Percentiles rank a stretch among this genome's conserved stretches.
phyloP scores from a whole-genome alignment of 2,888 invertebrate species.

The Taenaris catops region DNA sequence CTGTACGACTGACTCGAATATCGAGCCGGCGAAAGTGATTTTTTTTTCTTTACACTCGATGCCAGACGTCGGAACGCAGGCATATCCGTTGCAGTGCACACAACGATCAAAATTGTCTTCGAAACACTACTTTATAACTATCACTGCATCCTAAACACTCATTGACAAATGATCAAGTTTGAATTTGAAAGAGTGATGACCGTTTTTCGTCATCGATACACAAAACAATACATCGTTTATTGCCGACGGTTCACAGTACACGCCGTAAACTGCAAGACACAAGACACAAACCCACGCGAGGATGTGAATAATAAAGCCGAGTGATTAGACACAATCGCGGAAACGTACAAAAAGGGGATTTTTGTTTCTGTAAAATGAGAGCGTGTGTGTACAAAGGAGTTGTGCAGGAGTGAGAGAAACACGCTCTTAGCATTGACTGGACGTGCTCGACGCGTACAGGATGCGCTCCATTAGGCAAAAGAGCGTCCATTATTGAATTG shows the following conservation, averaged over 20 bases:
- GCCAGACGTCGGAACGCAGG: constrained; percentile 64
- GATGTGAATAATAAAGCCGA: constrained; percentile 39
- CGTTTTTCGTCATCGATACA: constrained; percentile 37
- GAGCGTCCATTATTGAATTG: constrained; percentile 76
- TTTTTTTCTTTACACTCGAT: constrained; percentile 74
- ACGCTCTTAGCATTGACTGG: constrained; percentile 70
- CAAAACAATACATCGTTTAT: constrained; percentile 40
- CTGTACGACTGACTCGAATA: constrained; percentile 46
- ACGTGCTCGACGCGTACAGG: constrained; percentile 62
- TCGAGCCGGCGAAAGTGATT: constrained; percentile 48
- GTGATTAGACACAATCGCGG: constrained; percentile 29
- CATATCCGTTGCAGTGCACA: constrained; percentile 64
- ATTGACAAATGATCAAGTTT: no score
- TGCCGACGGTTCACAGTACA: no score
- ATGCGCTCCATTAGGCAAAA: constrained; percentile 70
- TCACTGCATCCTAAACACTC: constrained; percentile 60
- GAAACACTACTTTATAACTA: constrained; percentile 35
- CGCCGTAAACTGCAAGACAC: constrained; percentile 7
- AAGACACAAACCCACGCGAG: constrained; percentile 48
- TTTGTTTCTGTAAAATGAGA: constrained; percentile 27
- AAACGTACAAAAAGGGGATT: constrained; percentile 26
- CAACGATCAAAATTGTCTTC: constrained; percentile 36
- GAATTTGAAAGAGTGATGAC: constrained; percentile 16
- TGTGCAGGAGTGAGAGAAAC: constrained; percentile 45
- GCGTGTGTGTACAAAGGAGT: constrained; percentile 16